Evolutionary conservation across 2,113 vertebrate genomes (phyloP).

Genomic region (Crocuta crocuta): DNA sequence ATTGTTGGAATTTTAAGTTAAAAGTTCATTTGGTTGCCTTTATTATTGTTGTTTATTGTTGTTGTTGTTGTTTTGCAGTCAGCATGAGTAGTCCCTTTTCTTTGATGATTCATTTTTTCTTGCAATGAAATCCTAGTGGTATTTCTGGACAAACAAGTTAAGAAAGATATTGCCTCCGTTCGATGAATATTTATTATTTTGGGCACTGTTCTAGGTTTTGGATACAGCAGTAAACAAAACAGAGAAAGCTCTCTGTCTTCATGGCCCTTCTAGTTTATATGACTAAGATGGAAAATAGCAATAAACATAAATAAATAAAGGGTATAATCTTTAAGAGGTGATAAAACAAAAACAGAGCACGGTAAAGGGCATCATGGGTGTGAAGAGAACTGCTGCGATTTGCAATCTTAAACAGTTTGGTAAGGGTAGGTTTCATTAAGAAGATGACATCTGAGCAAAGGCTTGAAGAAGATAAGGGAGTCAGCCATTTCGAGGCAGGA

Average conservation of each 20-base stretch:
- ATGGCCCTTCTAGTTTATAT: not conserved
- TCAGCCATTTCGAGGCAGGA: not conserved
- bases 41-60: constrained; percentile 19
- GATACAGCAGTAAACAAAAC: not conserved
- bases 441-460: not conserved
- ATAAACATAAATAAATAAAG: not conserved
- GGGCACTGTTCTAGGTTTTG: not conserved
- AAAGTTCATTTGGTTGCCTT: constrained; percentile 46
- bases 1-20: constrained; percentile 25
- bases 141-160: not conserved
- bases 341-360: not conserved
- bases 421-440: not conserved
- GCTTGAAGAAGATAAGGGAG: not conserved
- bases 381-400: not conserved
- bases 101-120: constrained; percentile 42
- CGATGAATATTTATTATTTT: constrained; percentile 29
- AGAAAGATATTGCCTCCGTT: constrained; percentile 5
- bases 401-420: not conserved
- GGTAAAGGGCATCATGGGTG: not conserved
- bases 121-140: not conserved
- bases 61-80: not conserved
- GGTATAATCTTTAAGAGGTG: not conserved
- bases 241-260: not conserved
- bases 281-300: not conserved
- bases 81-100: not conserved